Conservation (phyloP, 2,113 vertebrate species). For the Petromus typicus region DNA sequence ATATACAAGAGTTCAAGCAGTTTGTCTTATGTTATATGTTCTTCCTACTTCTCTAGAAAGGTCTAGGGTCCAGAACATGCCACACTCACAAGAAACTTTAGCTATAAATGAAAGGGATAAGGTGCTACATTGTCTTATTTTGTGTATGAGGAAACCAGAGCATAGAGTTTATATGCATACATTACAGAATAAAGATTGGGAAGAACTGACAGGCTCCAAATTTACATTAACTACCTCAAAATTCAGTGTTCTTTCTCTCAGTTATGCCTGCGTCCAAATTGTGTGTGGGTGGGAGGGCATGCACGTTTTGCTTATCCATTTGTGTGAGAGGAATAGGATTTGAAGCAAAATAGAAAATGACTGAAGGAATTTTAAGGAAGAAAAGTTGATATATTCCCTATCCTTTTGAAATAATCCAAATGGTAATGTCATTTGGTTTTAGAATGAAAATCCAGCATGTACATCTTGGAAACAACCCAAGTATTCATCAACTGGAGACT, state of each 20-base stretch:
- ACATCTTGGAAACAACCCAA: no score
- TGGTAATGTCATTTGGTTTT: conserved; percentile 59
- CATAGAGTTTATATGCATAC: not conserved
- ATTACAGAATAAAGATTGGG: no score
- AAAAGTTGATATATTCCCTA: not conserved
- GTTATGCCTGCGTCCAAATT: not conserved
- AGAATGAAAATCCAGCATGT: not conserved
- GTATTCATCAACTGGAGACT: no score
- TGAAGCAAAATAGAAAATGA: not conserved
- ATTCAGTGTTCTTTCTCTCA: not conserved
- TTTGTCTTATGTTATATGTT: not conserved
- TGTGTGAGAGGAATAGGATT: fast-evolving
- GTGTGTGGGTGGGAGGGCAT: not conserved
- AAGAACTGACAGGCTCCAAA: no score
- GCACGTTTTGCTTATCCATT: not conserved
- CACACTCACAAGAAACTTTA: not conserved
- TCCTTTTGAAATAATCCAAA: conserved; percentile 62
- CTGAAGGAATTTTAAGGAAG: not conserved
- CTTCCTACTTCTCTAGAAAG: not conserved
- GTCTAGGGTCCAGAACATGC: not conserved
- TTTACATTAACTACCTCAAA: not conserved
- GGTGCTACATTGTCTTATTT: not conserved
- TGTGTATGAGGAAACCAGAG: not conserved
- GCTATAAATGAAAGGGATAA: not conserved
- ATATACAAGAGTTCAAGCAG: not conserved